These are phyloP conservation scores for Dysidea cf. avara DNA, from an alignment of 37 sponge, comb jelly and placozoan genomes.

Conservation along the genomic window DNA sequence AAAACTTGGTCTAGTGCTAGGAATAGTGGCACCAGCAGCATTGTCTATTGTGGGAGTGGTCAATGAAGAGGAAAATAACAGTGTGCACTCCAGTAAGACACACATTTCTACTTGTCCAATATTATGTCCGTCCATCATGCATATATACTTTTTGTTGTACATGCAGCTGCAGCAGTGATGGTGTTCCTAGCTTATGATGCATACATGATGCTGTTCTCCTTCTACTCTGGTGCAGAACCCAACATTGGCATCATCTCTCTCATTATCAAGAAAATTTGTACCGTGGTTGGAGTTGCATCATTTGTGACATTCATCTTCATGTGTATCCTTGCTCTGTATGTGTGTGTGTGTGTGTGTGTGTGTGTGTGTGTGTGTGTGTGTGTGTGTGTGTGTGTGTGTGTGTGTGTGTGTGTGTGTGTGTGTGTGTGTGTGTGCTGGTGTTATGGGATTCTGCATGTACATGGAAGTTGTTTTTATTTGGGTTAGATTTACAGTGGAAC, in stretches of 20 bases:
- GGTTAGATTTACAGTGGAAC: too few species aligned
- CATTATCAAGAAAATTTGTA: constrained; percentile 19
- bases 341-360: constrained; percentile 17
- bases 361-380: constrained; percentile 43
- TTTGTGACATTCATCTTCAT: constrained; percentile 2
- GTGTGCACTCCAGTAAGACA: constrained; percentile 57
- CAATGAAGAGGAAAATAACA: constrained; percentile 57
- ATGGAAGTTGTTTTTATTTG: too few species aligned
- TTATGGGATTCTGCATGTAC: too few species aligned
- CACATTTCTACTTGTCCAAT: neutral
- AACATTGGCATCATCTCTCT: neutral
- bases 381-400: too few species aligned
- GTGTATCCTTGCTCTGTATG: constrained; percentile 15
- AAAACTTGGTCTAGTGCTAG: constrained; percentile 36
- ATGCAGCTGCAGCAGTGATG: constrained; percentile 52
- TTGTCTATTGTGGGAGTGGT: constrained; percentile 61
- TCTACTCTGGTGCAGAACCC: neutral
- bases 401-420: too few species aligned
- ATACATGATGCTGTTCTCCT: constrained; percentile 50
- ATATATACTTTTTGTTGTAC: neutral
- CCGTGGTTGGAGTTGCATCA: constrained; percentile 14
- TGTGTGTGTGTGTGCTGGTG: too few species aligned
- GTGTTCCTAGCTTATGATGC: constrained; percentile 32
- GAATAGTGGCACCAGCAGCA: constrained; percentile 35
- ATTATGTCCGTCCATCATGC: neutral